Conservation (phyloP, 1,140 invertebrate species). For the Schlechtendalia chinensis region DNA sequence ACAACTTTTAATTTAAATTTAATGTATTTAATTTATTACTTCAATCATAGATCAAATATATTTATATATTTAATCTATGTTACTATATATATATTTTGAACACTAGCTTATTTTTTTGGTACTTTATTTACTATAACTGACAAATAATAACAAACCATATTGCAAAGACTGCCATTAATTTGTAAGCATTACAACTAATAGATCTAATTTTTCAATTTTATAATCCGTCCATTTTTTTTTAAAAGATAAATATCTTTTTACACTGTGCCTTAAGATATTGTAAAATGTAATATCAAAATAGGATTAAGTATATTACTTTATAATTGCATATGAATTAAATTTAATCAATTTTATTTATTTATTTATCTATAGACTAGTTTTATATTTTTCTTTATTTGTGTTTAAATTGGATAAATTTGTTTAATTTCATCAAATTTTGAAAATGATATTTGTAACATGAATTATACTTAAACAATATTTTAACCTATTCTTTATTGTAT, state of each 20-base stretch:
- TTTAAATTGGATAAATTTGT: too few relatives aligned
- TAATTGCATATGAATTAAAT: neutral
- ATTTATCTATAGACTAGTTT: too few relatives aligned
- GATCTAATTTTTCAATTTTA: constrained; percentile 9
- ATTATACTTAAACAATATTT: too few relatives aligned
- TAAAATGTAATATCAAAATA: neutral
- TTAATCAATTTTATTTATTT: too few relatives aligned
- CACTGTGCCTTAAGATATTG: neutral
- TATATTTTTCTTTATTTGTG: too few relatives aligned
- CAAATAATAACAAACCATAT: constrained; percentile 21
- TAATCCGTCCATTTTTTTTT: constrained; percentile 42
- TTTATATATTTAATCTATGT: too few relatives aligned
- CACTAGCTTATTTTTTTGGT: neutral
- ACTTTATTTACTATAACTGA: constrained; percentile 18
- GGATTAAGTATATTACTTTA: neutral
- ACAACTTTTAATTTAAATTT: too few relatives aligned
- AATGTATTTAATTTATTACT: neutral
- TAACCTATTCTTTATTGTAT: too few relatives aligned
- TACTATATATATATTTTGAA: neutral
- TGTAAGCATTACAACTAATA: constrained; percentile 17
- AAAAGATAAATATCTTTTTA: neutral
- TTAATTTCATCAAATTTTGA: too few relatives aligned
- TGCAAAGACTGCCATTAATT: constrained; percentile 40
- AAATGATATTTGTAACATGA: too few relatives aligned
- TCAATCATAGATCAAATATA: too few relatives aligned